A percentile compares a stretch with the other conserved stretches of the same genome.
Conservation (phyloP, 2,797 vertebrate genomes). For the Gorsachius magnificus region DNA sequence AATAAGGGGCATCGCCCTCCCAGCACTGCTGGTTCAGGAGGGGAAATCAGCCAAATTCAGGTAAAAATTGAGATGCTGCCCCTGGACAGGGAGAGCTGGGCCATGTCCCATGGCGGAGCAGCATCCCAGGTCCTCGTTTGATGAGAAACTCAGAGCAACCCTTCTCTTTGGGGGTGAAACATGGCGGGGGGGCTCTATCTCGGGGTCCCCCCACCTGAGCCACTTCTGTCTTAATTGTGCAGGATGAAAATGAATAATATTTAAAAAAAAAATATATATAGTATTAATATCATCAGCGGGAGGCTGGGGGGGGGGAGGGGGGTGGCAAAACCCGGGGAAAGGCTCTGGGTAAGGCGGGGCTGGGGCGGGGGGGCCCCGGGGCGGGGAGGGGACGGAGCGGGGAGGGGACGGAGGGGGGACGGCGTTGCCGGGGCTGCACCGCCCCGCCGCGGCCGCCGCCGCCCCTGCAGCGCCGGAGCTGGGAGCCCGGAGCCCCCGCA, state of each 20-base stretch:
- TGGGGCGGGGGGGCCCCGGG: background rate
- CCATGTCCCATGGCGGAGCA: rapidly evolving
- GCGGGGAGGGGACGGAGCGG: background rate
- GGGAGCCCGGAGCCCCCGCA: background rate
- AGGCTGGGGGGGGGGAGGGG: too few relatives aligned
- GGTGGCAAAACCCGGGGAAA: background rate
- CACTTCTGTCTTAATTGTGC: background rate
- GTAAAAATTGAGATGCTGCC: background rate
- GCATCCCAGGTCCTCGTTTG: background rate
- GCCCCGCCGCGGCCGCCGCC: constrained; percentile 46
- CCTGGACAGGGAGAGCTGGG: rapidly evolving
- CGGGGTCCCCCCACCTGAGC: too few relatives aligned
- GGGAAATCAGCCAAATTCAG: background rate
- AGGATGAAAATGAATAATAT: background rate
- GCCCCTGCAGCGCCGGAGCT: background rate
- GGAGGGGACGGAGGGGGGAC: background rate
- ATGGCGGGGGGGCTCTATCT: too few relatives aligned
- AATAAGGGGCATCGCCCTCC: background rate
- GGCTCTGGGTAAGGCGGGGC: background rate
- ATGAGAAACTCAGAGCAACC: background rate
- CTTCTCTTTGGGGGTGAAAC: background rate
- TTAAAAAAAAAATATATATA: background rate
- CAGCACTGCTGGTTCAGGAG: background rate
- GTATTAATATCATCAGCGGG: background rate
- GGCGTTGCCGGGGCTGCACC: constrained; percentile 6